Conservation (phyloP, 2,797 vertebrate species). For the Spea hammondii region DNA sequence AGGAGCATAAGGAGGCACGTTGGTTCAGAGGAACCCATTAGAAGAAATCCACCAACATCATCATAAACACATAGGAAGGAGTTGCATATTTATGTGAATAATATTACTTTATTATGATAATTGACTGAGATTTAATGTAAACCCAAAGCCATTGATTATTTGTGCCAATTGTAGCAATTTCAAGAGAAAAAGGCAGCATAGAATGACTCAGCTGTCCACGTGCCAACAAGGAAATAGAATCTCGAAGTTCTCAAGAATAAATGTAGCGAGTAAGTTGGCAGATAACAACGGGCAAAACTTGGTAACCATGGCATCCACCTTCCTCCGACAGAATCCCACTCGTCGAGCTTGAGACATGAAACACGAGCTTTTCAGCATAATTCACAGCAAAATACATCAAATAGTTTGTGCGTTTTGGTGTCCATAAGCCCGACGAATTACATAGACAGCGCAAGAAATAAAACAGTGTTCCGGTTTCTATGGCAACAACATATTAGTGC, state of each 20-base stretch:
- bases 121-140: constrained; percentile 9
- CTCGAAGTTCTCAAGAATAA: constrained; percentile 39
- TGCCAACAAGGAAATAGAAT: constrained; percentile 15
- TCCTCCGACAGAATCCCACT: constrained; percentile 31
- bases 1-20: too few species aligned
- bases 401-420: too few species aligned
- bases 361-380: constrained; percentile 19
- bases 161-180: constrained; percentile 22
- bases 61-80: too few species aligned
- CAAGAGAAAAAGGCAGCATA: not conserved
- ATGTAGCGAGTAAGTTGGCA: constrained; percentile 26
- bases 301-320: constrained; percentile 45
- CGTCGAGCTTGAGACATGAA: constrained; percentile 24
- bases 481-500: too few species aligned
- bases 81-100: too few species aligned
- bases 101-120: too few species aligned
- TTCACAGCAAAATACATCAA: not conserved
- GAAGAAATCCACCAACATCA: too few species aligned
- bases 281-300: constrained; percentile 8
- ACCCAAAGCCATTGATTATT: constrained; percentile 13
- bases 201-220: not conserved
- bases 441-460: too few species aligned
- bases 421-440: too few species aligned
- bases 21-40: too few species aligned
- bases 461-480: too few species aligned